Conservation (phyloP, 2,113 vertebrate species). For the Genyomyrus donnyi region DNA sequence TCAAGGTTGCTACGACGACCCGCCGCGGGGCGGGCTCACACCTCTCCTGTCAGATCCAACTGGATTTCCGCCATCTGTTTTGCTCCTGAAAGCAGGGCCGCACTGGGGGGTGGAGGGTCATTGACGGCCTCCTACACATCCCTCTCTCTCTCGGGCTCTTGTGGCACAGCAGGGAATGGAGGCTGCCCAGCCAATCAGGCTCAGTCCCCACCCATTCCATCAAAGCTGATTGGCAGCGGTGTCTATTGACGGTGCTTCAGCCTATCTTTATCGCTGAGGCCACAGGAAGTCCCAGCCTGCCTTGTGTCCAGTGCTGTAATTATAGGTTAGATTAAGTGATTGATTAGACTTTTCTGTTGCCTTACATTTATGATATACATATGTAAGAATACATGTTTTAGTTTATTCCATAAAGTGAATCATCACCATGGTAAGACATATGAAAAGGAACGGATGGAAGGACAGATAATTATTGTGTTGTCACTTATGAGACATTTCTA, state of each 20-base stretch:
- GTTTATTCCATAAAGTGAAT: not conserved
- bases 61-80: constrained; percentile 11
- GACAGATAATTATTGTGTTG: not conserved
- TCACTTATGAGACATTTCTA: not conserved
- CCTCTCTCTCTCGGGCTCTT: not conserved
- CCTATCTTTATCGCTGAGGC: not conserved
- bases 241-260: not conserved
- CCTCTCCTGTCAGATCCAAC: not conserved
- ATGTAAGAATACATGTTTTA: not conserved
- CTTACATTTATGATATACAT: not conserved
- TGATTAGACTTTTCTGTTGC: not conserved
- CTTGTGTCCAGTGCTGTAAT: not conserved
- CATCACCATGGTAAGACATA: not conserved
- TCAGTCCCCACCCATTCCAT: not conserved
- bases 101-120: not conserved
- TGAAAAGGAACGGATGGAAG: not conserved
- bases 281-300: not conserved
- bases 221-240: not conserved
- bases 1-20: not conserved
- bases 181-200: not conserved
- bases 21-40: not conserved
- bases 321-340: not conserved
- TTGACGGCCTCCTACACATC: not conserved
- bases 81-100: not conserved
- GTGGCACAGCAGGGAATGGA: not conserved